A percentile compares a stretch with the other conserved stretches of the same genome.
Conservation (phyloP, 2,888 invertebrate genomes). For the Mesorhabditis spiculigera region DNA sequence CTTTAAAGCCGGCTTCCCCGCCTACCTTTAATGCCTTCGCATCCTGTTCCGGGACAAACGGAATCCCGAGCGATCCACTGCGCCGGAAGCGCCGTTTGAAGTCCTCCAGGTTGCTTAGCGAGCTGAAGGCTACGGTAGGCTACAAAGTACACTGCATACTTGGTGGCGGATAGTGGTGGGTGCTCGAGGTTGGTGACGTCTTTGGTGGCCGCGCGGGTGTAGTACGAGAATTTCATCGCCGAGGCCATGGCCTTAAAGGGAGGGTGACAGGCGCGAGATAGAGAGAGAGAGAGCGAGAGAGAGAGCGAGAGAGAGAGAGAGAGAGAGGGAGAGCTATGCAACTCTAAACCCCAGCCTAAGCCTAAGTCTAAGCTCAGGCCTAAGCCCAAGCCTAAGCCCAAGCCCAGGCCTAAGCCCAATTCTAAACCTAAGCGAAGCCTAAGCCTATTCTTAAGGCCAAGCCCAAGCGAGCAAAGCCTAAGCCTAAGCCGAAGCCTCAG, state of each 20-base stretch:
- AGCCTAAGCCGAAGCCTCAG: too few species aligned
- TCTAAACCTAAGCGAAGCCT: too few species aligned
- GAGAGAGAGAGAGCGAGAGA: background rate
- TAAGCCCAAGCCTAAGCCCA: too few species aligned
- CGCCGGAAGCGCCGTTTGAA: slow-evolving; percentile 57
- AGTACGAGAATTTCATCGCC: slow-evolving; percentile 54
- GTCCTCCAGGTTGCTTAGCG: slow-evolving; percentile 47
- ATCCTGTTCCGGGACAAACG: slow-evolving; percentile 57
- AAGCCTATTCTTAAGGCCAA: too few species aligned
- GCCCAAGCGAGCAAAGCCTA: too few species aligned
- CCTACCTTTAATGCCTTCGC: slow-evolving; percentile 16
- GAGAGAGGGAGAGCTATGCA: background rate
- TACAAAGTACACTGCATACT: background rate
- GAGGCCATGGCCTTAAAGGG: slow-evolving; percentile 39
- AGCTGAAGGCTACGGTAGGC: slow-evolving; percentile 16
- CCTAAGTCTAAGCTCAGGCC: too few species aligned
- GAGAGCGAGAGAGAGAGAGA: slow-evolving; percentile 6
- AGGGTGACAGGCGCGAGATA: background rate
- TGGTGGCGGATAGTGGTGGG: background rate
- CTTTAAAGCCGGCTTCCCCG: too few species aligned
- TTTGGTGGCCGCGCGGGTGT: slow-evolving; percentile 15
- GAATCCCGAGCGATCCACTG: slow-evolving; percentile 56
- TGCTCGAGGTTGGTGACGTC: background rate
- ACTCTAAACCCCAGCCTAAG: too few species aligned
- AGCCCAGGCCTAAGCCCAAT: too few species aligned